phyloP scores from a whole-genome alignment of 2,888 invertebrate genomes.

The Crocallis elinguaria region DNA sequence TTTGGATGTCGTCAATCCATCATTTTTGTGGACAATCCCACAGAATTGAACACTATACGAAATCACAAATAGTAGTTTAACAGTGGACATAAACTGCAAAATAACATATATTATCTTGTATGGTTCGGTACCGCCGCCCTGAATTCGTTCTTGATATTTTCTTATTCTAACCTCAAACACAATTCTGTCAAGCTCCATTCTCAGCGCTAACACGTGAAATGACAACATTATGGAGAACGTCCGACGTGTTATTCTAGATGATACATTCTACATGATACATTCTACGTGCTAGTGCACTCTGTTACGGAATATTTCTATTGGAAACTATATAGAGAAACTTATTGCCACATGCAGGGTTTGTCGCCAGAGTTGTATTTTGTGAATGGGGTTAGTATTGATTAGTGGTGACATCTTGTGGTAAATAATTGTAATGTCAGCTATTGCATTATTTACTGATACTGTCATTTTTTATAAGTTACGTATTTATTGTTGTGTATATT shows the following conservation, averaged over 20 bases:
- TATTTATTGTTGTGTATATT: no score
- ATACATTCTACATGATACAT: conserved; percentile 1
- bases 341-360: no score
- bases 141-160: no score
- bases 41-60: no score
- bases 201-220: not conserved
- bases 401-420: conserved; percentile 4
- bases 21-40: no score
- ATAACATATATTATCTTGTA: no score
- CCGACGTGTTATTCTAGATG: conserved; percentile 6
- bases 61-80: no score
- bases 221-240: not conserved
- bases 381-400: conserved; percentile 6
- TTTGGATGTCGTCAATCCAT: no score
- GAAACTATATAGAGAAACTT: conserved; percentile 12
- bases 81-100: no score
- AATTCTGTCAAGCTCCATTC: conserved; percentile 1
- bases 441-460: not conserved
- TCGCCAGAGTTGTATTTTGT: no score
- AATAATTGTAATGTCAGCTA: conserved; percentile 8
- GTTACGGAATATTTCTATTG: conserved; percentile 7
- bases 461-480: no score
- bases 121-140: no score
- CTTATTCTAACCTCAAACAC: not conserved
- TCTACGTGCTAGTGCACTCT: conserved; percentile 4